phyloP scores from a whole-genome alignment of 2,888 invertebrate species.

The Apamea anceps region DNA sequence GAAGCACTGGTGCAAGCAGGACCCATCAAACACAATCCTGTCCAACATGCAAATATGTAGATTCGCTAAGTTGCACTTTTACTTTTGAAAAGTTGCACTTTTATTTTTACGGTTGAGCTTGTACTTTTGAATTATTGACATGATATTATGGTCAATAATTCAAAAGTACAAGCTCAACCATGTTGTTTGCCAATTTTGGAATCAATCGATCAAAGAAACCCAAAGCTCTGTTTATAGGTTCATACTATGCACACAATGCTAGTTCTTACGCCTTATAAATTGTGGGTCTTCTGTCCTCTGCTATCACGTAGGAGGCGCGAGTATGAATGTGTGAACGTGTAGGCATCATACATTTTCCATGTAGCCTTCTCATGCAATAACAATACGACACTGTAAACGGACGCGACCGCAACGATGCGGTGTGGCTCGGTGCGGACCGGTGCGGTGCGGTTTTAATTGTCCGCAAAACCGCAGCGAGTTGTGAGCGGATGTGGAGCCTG shows the following conservation, averaged over 20 bases:
- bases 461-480: conserved; percentile 41
- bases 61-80: neutral
- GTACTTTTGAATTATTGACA: no score
- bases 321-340: conserved; percentile 22
- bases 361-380: conserved; percentile 50
- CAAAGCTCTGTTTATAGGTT: neutral
- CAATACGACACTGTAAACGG: conserved; percentile 30
- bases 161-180: neutral
- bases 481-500: conserved; percentile 7
- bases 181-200: neutral
- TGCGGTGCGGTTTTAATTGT: conserved; percentile 46
- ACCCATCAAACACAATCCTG: neutral
- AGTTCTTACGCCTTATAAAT: neutral
- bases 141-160: no score
- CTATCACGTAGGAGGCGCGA: neutral
- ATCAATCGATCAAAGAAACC: neutral
- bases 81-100: no score
- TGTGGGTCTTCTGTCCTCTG: neutral
- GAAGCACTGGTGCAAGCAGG: neutral
- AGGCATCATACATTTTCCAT: conserved; percentile 46
- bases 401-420: conserved; percentile 11
- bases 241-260: neutral
- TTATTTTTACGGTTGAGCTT: no score
- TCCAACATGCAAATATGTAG: neutral
- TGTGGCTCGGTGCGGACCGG: neutral